Evolutionary conservation across 2,888 invertebrate genomes (phyloP), one percentile per base, ranked within the genome.

Genomic region (Myopa testacea): DNA sequence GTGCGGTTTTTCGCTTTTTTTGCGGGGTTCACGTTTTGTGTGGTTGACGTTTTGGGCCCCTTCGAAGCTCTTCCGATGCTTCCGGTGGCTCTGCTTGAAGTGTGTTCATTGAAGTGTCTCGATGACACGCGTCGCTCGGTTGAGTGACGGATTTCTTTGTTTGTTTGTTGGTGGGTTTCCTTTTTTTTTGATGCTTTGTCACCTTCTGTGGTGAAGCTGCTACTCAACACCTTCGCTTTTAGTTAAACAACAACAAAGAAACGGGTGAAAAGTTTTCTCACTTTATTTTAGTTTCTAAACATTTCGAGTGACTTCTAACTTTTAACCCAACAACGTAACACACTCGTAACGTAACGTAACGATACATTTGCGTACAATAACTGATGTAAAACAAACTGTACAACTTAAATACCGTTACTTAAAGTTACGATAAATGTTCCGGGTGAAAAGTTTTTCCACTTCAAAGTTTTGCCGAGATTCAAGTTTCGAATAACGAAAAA

Each of bases 241-340:
- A 50, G 10, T 10, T 10, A 10, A 50, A 50, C 50, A 50, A 50
- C 50, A 50, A 14, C 50, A 50, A 50, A 8, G 3, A 50, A 1
- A 26, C 26, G 26, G 26, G 26, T 26, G 26, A 26, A 26, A 26
- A 26, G 26, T 26, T 26, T 26, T 10, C 68, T 40, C 45, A 68
- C n/a, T 68, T 68, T 38, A 68, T 40, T 68, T 68, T 38, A 38
- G n/a, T n/a, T 40, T 50, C 50, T 8, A 50, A 68, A 6, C 68
- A 37, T n/a, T 68, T 40, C 38, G 40, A 45, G 68, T 68, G 68
- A 68, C 68, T 37, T 68, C 63, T 65, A 34, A 34, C 14, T 26
- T 50, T 50, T 14, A 10, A 14, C 50, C 26, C 26, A 26, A 26
- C 26, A 26, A 26, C 26, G 26, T 26, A 26, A 26, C 26, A 26